Conservation (phyloP, 2,113 vertebrate genomes). For the Tetrax tetrax region DNA sequence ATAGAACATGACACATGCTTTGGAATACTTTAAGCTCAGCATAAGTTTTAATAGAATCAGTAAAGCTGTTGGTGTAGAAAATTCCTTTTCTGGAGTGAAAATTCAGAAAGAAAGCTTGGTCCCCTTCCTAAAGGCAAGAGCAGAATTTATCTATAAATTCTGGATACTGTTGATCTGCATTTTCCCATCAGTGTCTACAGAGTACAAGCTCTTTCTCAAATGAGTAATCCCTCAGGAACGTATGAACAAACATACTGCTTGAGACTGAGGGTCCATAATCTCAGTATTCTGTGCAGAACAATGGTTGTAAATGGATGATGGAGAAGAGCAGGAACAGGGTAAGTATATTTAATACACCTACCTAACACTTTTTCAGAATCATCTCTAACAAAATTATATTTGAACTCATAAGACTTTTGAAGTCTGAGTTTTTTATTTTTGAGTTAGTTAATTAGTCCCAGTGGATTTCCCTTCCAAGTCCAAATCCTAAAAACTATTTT, state of each 20-base stretch:
- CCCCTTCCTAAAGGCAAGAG: background rate
- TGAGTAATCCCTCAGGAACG: background rate
- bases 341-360: background rate
- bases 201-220: background rate
- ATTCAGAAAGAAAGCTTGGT: background rate
- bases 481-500: background rate
- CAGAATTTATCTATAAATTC: background rate
- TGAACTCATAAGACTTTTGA: background rate
- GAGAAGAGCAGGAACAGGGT: background rate
- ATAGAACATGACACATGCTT: background rate
- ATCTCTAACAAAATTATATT: background rate
- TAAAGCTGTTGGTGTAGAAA: background rate
- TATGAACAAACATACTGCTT: background rate
- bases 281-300: background rate
- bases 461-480: background rate
- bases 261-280: background rate
- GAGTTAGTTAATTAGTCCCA: background rate
- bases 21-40: background rate
- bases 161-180: background rate
- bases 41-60: background rate
- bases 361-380: background rate
- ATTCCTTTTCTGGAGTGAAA: background rate
- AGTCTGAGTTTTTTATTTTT: background rate
- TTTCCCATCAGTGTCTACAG: background rate
- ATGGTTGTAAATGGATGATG: background rate